Base-by-base conservation (phyloP, 2,797 vertebrate genomes). In the Sebastes oblongus region DNA sequence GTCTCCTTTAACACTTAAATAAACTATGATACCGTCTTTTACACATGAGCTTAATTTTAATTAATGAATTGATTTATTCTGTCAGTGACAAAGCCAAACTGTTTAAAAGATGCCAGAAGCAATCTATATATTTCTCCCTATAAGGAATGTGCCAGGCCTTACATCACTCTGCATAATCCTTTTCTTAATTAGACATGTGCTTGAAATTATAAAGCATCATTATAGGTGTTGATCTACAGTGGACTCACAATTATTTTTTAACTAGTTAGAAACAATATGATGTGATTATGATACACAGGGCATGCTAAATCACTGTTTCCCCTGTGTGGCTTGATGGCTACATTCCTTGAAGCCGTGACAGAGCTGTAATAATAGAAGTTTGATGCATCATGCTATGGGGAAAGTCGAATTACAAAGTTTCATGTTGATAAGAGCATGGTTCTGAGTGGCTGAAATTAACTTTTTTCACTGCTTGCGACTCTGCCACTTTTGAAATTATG, bases 21-120 rank as follows among this genome's bases (percentile, higher is more conserved):
- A 94, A 94, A 92, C 92, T 79, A 88, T 91, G 90, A 95, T 93
- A 88, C 81, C 71, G 65, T 77, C 86, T 92, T 87, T 92, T 89
- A 84, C 88, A 85, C 86, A 89, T 89, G 74, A 89, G 83, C 78
- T 86, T 90, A 78, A 86, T 92, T 91, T 89, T 95, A 95, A 96
- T 95, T 94, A 95, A 94, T 92, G 93, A 95, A 94, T 95, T 94
- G 92, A 96, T 95, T 88, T 90, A 82, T 92, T 88, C 77, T 96
- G 94, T 94, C 94, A 95, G 93, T 89, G 85, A 92, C 87, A 75
- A 83, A 86, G 75, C 78, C 84, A 86, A 80, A 87, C 88, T 89
- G 82, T 89, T 86, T 82, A 62, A 88, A 78, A 82, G 71, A 75
- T 86, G 89, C 88, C 92, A 91, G 85, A 88, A 89, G 89, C 89